Evolutionary conservation across 2,888 invertebrate species (phyloP), one percentile per base, ranked within the genome.

Genomic region (Drosophila infuscata): DNA sequence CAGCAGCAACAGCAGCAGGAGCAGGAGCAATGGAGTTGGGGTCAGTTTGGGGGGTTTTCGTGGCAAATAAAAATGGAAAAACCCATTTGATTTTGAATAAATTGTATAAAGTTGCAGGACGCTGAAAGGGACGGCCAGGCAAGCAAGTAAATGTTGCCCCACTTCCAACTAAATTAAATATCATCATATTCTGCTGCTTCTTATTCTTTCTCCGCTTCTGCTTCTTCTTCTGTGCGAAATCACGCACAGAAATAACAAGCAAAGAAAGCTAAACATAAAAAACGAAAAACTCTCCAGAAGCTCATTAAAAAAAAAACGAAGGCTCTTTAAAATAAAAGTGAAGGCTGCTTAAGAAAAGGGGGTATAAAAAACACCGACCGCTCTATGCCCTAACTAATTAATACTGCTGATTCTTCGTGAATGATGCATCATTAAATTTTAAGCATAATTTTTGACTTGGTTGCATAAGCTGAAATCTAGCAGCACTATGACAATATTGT

Each of bases 61-160:
- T 75, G 72, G 79, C 67, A 68, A 54, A 71, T 56, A 66, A 58
- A 70, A 76, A 41, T 57, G 82, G 74, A 70, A 64, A 81, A 89
- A 79, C 85, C 88, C 90, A 91, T 91, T 91, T 91, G 88, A 91
- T 89, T 89, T 87, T 85, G 79, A 86, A 88, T 86, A 82, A 89
- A 89, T 86, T 88, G 81, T 77, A 78, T 82, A 86, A 89, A 88
- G 89, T 89, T 81, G 83, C 77, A 73, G 76, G 76, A 66, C 49
- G 53, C 51, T 66, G 63, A 43, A 69, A 68, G 46, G 53, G 59
- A 81, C 70, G 51, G 29, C 46, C 15, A 46, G 25, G 32, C 57
- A 17, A 43, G 43, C 41, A 41, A 38, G 29, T 29, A 17, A 25
- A 29, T 20, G 29, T 36, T 38, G 54, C 36, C 7, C 30, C 17